These are phyloP conservation scores for Menura novaehollandiae DNA, from an alignment of 2,113 vertebrate genomes.

Conservation along the genomic window DNA sequence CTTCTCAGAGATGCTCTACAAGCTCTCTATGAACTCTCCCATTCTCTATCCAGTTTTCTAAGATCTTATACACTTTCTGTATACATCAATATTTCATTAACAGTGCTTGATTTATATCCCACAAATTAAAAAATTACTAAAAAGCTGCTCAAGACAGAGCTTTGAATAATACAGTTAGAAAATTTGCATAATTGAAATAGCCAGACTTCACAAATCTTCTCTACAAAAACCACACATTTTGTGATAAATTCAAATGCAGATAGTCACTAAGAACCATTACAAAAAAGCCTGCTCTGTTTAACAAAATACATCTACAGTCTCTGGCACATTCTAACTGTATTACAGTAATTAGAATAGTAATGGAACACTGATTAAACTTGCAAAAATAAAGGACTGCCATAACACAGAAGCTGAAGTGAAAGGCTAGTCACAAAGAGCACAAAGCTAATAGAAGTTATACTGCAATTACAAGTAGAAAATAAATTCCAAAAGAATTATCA, in stretches of 20 bases:
- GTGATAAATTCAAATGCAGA: background rate
- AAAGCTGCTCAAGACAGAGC: fast-evolving
- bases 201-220: background rate
- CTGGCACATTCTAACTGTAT: background rate
- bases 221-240: fast-evolving
- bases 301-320: background rate
- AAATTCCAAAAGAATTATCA: background rate
- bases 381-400: background rate
- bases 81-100: background rate
- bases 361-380: background rate
- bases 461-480: background rate
- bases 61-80: background rate
- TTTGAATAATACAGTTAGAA: background rate
- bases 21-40: background rate
- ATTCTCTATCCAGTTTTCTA: background rate
- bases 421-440: background rate
- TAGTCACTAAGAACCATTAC: background rate
- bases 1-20: background rate
- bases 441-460: background rate
- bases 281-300: background rate
- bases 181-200: background rate
- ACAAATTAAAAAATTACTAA: background rate
- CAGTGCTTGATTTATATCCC: background rate
- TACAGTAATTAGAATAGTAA: background rate
- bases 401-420: background rate